Evolutionary conservation across 2,797 vertebrate genomes (phyloP).

Genomic region (Tadarida brasiliensis): DNA sequence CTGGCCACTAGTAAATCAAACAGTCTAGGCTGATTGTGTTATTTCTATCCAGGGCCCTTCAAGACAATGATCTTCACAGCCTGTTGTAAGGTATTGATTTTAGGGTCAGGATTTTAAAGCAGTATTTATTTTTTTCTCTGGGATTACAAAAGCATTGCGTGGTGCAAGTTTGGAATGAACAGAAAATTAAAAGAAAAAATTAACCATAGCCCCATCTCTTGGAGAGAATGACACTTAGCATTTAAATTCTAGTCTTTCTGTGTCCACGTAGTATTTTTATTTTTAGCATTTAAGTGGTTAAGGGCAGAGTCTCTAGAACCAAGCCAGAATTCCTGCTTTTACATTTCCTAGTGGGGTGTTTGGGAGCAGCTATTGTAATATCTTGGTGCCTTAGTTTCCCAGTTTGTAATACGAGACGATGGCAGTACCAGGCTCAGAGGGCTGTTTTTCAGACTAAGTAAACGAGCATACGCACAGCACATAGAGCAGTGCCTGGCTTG

Average conservation of each 20-base stretch:
- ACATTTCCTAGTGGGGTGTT: background rate
- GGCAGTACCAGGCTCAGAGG: background rate
- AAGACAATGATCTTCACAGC: background rate
- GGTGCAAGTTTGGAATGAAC: background rate
- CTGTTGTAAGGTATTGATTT: background rate
- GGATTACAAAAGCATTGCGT: conserved; percentile 21
- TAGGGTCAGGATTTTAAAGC: conserved; percentile 26
- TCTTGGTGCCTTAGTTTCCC: background rate
- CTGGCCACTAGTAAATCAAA: conserved; percentile 51
- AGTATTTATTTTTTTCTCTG: background rate
- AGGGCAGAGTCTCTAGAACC: conserved; percentile 22
- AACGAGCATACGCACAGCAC: background rate
- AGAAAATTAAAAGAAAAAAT: background rate
- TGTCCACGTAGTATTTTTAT: background rate
- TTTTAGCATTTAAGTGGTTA: background rate
- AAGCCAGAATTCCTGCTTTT: background rate
- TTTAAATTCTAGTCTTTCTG: background rate
- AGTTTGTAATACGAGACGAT: background rate
- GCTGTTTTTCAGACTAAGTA: background rate
- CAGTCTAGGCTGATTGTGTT: background rate
- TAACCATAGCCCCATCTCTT: background rate
- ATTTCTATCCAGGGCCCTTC: background rate
- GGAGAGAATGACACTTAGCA: background rate
- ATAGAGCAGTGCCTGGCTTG: background rate
- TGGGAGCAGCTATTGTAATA: background rate